Percentiles rank a stretch among this genome's conserved stretches.
Evolutionary conservation across 2,797 vertebrate species (phyloP).

Genomic region (Cercopithecus petaurista): DNA sequence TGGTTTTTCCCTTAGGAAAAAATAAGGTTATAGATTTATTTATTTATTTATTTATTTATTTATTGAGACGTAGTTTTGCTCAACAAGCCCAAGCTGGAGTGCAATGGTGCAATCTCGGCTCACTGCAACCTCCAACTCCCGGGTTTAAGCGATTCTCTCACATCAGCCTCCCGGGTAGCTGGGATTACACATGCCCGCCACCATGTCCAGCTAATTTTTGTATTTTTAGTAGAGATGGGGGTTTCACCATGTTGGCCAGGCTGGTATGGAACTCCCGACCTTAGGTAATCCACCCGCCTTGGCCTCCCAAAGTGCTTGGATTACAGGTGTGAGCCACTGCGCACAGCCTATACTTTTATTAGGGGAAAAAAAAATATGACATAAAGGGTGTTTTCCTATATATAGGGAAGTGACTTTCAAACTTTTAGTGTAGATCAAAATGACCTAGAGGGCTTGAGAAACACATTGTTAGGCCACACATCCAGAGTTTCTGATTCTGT

Average conservation of each 20-base stretch:
- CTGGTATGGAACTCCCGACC: neutral
- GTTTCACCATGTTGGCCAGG: neutral
- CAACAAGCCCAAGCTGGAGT: neutral
- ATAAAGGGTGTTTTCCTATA: neutral
- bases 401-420: constrained; percentile 29
- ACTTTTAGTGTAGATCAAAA: neutral
- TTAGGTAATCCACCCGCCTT: neutral
- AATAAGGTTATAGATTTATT: neutral
- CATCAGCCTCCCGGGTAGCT: neutral
- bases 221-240: neutral
- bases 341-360: neutral
- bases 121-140: neutral
- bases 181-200: neutral
- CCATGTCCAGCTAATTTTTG: neutral
- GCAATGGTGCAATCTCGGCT: neutral
- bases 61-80: too few species aligned
- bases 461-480: neutral
- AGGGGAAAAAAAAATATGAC: neutral
- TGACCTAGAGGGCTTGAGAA: neutral
- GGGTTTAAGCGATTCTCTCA: neutral
- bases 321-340: neutral
- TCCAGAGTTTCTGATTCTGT: neutral
- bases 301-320: neutral
- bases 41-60: too few species aligned
- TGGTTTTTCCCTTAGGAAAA: neutral